Conservation (phyloP, 2,797 vertebrate species). For the Smutsia gigantea region DNA sequence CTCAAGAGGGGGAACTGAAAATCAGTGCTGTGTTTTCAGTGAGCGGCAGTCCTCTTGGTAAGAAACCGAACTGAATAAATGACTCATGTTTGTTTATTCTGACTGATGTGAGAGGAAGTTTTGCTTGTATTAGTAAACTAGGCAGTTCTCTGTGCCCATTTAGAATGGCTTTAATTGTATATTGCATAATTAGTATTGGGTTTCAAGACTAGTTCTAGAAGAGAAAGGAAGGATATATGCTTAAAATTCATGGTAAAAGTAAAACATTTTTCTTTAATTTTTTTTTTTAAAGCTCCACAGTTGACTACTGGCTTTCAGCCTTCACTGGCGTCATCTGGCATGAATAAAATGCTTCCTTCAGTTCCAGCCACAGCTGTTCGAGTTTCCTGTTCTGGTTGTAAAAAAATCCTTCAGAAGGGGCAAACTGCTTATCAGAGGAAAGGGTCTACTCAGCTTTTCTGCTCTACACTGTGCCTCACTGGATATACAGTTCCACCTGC, state of each 20-base stretch:
- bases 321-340: slow-evolving; percentile 87
- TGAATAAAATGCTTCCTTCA: slow-evolving; percentile 90
- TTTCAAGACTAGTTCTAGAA: slow-evolving; percentile 54
- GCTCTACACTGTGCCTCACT: slow-evolving; percentile 97
- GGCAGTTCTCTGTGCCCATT: slow-evolving; percentile 29
- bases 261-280: slow-evolving; percentile 67
- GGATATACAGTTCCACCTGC: slow-evolving; percentile 92
- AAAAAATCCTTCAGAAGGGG: slow-evolving; percentile 95
- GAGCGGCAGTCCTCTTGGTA: slow-evolving; percentile 88
- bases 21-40: slow-evolving; percentile 98
- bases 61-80: slow-evolving; percentile 82
- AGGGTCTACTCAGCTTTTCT: slow-evolving; percentile 96
- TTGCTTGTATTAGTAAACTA: slow-evolving; percentile 50
- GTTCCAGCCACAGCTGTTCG: slow-evolving; percentile 88
- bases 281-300: slow-evolving; percentile 86
- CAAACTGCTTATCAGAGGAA: slow-evolving; percentile 99
- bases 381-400: slow-evolving; percentile 95
- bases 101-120: slow-evolving; percentile 51
- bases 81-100: slow-evolving; percentile 66
- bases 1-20: slow-evolving; percentile 93
- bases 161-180: slow-evolving; percentile 59
- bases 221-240: slow-evolving; percentile 48
- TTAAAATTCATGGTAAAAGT: slow-evolving; percentile 71
- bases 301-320: slow-evolving; percentile 89
- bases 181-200: slow-evolving; percentile 41